phyloP scores from a whole-genome alignment of 2,888 invertebrate genomes.

The Drosophila maculinotata region DNA sequence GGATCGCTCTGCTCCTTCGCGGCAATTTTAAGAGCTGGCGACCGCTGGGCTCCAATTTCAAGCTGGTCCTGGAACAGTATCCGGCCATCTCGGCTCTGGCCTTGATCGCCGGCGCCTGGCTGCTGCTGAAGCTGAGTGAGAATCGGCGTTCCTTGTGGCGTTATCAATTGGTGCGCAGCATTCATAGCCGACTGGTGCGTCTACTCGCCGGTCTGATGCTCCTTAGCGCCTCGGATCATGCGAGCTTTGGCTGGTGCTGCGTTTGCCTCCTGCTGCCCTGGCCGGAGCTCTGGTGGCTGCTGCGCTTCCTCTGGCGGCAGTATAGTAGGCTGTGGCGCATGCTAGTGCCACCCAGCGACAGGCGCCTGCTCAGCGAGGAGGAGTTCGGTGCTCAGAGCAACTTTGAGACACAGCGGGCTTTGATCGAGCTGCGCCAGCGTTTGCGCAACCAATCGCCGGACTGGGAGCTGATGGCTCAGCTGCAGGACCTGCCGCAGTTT shows the following conservation, averaged over 20 bases:
- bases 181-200: slow-evolving; percentile 2
- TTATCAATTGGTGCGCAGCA: rapidly evolving
- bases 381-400: slow-evolving; percentile 5
- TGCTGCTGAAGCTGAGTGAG: not conserved
- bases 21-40: slow-evolving; percentile 5
- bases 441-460: not conserved
- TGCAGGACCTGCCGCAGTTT: slow-evolving; percentile 7
- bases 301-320: not conserved
- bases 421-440: slow-evolving; percentile 9
- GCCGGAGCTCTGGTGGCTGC: slow-evolving; percentile 23
- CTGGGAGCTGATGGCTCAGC: slow-evolving; percentile 19
- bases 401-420: slow-evolving; percentile 19
- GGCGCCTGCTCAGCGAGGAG: slow-evolving; percentile 2
- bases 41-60: slow-evolving; percentile 26
- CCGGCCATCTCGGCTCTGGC: not conserved
- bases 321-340: not conserved
- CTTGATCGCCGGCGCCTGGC: slow-evolving; percentile 7
- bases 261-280: slow-evolving; percentile 23
- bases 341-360: rapidly evolving
- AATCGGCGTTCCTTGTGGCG: slow-evolving; percentile 8
- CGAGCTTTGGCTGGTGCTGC: slow-evolving; percentile 11
- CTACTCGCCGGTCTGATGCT: slow-evolving; percentile 24
- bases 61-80: slow-evolving; percentile 17
- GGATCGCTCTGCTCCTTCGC: not conserved
- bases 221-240: slow-evolving; percentile 30